Conservation (phyloP, 2,888 invertebrate genomes). For the Rhodophaea formosa region DNA sequence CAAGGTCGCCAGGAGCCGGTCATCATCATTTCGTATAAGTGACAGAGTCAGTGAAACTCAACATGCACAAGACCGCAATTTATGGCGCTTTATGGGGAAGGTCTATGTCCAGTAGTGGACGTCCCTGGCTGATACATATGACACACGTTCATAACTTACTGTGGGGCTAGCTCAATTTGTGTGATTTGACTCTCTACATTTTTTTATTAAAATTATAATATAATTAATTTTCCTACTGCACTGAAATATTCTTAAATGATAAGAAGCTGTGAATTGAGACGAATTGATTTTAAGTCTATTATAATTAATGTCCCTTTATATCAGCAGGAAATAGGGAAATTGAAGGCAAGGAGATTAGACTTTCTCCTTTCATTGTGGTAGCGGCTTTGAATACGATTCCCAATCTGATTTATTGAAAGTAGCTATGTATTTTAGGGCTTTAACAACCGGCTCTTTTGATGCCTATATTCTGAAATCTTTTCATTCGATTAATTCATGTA, state of each 20-base stretch:
- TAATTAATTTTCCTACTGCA: no score
- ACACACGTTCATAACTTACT: no score
- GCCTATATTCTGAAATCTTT: not conserved
- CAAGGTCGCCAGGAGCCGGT: no score
- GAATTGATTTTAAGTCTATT: constrained; percentile 9
- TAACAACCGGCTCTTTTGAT: not conserved
- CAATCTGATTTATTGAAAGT: constrained; percentile 11
- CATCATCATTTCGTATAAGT: no score
- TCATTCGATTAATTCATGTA: not conserved
- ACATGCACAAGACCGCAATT: no score
- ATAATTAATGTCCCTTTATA: constrained; percentile 7
- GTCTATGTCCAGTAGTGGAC: no score
- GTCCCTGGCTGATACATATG: no score
- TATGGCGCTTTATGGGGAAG: no score
- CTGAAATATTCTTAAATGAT: not conserved
- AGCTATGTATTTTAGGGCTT: not conserved
- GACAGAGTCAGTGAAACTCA: no score
- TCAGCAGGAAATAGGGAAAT: not conserved
- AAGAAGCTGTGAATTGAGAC: not conserved
- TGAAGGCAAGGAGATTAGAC: constrained; percentile 3
- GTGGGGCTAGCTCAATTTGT: no score
- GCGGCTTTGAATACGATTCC: constrained; percentile 7
- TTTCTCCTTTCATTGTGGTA: constrained; percentile 6
- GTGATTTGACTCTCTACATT: no score
- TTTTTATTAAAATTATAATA: no score